A percentile compares a stretch with the other conserved stretches of the same genome.
Conservation (phyloP, 2,113 vertebrate genomes). For the Cyphomyrus discorhynchus region DNA sequence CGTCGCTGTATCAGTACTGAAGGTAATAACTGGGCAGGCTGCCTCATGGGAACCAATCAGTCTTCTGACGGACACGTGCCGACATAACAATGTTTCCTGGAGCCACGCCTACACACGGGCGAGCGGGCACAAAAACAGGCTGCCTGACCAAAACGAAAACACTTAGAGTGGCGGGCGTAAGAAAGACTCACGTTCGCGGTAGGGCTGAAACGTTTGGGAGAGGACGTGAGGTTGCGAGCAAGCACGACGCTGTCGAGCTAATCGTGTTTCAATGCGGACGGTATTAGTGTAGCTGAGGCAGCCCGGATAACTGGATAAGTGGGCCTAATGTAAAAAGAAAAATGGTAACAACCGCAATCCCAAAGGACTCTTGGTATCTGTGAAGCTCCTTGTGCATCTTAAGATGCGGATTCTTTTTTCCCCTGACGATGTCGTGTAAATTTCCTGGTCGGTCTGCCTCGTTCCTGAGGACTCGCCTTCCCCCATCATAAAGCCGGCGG, state of each 20-base stretch:
- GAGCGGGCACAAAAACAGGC: not conserved
- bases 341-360: not conserved
- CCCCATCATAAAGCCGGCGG: slow-evolving; percentile 39
- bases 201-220: not conserved
- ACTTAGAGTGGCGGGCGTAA: not conserved
- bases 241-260: not conserved
- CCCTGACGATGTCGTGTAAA: slow-evolving; percentile 37
- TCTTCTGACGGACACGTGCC: not conserved
- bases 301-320: not conserved
- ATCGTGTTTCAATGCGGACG: not conserved
- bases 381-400: not conserved
- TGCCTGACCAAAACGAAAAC: not conserved
- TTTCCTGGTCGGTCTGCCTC: slow-evolving; percentile 51
- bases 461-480: slow-evolving; percentile 59
- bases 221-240: not conserved
- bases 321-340: not conserved
- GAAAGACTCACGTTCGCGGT: not conserved
- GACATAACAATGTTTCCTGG: not conserved
- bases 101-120: not conserved
- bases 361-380: not conserved
- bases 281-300: not conserved
- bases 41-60: not conserved
- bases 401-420: slow-evolving; percentile 5
- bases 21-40: not conserved
- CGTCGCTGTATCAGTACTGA: not conserved